Conservation (phyloP, 2,113 vertebrate genomes). For the Enhydra lutris region DNA sequence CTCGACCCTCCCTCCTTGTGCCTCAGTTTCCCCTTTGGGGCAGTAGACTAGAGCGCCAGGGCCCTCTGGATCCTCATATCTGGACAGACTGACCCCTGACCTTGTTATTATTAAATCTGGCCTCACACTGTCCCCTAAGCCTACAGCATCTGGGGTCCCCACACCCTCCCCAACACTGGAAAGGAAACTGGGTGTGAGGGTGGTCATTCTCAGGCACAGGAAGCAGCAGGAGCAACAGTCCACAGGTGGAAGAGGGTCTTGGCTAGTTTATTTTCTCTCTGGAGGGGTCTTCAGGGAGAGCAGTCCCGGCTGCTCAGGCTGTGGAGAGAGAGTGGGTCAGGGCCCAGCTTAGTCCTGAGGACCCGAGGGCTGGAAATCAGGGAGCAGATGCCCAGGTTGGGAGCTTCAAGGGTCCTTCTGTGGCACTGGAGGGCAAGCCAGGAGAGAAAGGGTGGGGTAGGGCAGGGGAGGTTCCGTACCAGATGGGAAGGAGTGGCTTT, state of each 20-base stretch:
- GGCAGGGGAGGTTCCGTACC: not conserved
- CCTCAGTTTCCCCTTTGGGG: not conserved
- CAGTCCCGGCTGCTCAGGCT: slow-evolving; percentile 69
- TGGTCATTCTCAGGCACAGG: not conserved
- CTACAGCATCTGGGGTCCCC: not conserved
- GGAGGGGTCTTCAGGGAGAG: slow-evolving; percentile 58
- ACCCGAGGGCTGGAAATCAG: not conserved
- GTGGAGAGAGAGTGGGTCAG: slow-evolving; percentile 31
- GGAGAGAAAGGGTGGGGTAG: not conserved
- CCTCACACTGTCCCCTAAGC: not conserved
- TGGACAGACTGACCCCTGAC: not conserved
- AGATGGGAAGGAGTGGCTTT: not conserved
- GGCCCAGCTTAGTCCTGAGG: not conserved
- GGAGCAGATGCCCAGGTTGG: not conserved
- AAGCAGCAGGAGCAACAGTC: not conserved
- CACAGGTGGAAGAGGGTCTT: not conserved
- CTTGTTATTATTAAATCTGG: not conserved
- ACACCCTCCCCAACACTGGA: not conserved
- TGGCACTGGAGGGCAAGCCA: not conserved
- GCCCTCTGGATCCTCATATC: not conserved
- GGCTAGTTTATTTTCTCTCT: slow-evolving; percentile 75
- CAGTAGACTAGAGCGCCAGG: not conserved
- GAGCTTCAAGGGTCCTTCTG: not conserved
- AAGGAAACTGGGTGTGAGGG: not conserved
- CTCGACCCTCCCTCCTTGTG: not conserved